These are phyloP conservation scores for Drosophila sucinea DNA, from an alignment of 1,140 invertebrate genomes.

Conservation along the genomic window DNA sequence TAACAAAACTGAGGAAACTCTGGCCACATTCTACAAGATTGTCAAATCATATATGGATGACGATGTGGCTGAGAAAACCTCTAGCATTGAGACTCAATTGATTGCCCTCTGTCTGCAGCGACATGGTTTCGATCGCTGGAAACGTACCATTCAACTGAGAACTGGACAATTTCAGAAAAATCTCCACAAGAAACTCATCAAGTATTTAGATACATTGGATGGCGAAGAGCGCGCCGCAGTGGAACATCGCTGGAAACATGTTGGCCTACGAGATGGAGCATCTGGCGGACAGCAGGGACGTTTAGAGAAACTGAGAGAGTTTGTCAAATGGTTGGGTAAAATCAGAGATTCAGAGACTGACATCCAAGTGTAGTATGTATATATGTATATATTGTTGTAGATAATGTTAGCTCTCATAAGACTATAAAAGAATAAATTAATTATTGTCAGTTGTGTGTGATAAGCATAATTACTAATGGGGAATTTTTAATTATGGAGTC, in stretches of 20 bases:
- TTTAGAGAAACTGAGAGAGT: conserved; percentile 56
- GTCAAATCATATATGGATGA: conserved; percentile 45
- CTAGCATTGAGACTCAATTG: conserved; percentile 54
- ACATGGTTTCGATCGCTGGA: conserved; percentile 68
- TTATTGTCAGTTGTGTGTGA: conserved; percentile 15
- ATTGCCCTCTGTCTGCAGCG: conserved; percentile 61
- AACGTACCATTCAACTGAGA: conserved; percentile 58
- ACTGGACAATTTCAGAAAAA: conserved; percentile 49
- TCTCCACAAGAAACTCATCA: conserved; percentile 40
- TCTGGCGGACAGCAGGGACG: conserved; percentile 37
- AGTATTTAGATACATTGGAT: conserved; percentile 48
- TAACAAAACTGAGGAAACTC: conserved; percentile 39
- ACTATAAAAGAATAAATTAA: conserved; percentile 7
- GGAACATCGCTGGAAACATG: conserved; percentile 46
- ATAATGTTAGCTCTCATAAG: conserved; percentile 4
- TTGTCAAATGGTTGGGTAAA: conserved; percentile 55
- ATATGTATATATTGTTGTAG: background rate
- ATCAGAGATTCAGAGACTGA: conserved; percentile 31
- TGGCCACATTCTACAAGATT: conserved; percentile 51
- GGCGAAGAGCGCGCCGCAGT: conserved; percentile 44
- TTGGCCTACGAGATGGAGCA: conserved; percentile 15
- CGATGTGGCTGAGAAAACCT: conserved; percentile 47
- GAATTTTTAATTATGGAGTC: background rate
- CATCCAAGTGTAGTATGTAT: too few relatives aligned
- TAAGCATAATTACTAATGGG: conserved; percentile 21